Evolutionary conservation across 2,113 vertebrate species (phyloP), one percentile per base, ranked within the genome.

Genomic region (Vanacampus margaritifer): DNA sequence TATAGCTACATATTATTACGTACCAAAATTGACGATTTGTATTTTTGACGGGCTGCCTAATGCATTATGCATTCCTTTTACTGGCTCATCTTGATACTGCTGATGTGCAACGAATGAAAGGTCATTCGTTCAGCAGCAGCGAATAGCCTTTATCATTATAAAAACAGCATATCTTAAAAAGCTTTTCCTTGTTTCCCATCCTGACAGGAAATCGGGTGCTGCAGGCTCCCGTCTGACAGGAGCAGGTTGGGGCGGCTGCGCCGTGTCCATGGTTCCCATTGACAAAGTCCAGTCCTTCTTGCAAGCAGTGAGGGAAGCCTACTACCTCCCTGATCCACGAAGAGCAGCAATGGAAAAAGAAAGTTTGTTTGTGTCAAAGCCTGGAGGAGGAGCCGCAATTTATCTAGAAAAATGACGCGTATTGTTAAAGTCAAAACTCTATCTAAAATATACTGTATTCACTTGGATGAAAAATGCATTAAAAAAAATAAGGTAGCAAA

Each of bases 191-290:
- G 69, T 85, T 68, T 86, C 28, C 79, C 48, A 64, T 66, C 61
- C 21, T 81, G 86, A 75, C 84, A 99, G 97, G 89, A 92, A 92
- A 72, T 94, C 89, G 16, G 97, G 97, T 48, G 96, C 97, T 64
- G 84, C 93, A 21, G 97, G 97, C 13, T 98, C 96, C 68, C 93
- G 97, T 64, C 90, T 99, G 74, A 99, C 97, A 23, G 97, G 97
- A 72, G 97, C 97, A 73, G 97, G 97, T 64, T 99, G 97, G 97
- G 97, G 97, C 19, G 97, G 97, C 86, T 99, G 97, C 80, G 91
- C 93, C 0, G 96, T 99, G 60, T 98, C 97, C 64, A 93, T 99
- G 92, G 96, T 99, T 65, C 94, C 95, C 53, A 81, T 67, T 53
- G 92, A 95, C 65, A 92, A 89, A 84, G 89, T 95, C 73, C 81